These are phyloP conservation scores for Protosalanx chinensis DNA, from an alignment of 2,797 vertebrate genomes.

Conservation along the genomic window DNA sequence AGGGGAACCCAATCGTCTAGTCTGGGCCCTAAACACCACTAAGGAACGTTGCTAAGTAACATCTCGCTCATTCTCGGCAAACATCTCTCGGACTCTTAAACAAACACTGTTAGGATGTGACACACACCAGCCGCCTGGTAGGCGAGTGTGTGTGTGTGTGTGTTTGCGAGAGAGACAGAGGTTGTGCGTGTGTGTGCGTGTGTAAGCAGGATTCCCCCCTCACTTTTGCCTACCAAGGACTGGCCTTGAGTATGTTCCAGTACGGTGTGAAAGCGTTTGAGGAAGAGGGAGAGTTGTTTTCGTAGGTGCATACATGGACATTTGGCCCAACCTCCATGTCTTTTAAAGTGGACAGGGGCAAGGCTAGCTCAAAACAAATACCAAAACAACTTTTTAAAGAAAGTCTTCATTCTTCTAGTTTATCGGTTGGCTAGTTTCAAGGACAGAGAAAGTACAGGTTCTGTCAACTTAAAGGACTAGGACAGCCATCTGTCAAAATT, in stretches of 20 bases:
- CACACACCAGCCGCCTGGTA: conserved; percentile 38
- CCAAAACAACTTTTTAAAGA: neutral
- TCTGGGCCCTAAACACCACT: neutral
- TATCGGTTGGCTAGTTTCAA: neutral
- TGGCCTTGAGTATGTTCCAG: conserved; percentile 3
- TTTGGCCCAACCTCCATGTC: conserved; percentile 5
- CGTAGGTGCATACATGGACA: conserved; percentile 1
- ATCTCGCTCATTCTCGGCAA: conserved; percentile 26
- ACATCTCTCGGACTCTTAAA: conserved; percentile 31
- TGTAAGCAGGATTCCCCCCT: neutral
- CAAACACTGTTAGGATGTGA: conserved; percentile 47
- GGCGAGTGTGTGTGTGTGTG: conserved; percentile 14
- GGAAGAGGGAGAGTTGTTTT: conserved; percentile 8
- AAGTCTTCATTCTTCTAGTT: neutral
- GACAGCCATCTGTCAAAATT: too few species aligned
- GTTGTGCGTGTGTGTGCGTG: conserved; percentile 2
- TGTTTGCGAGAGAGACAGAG: neutral
- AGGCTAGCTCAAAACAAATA: too few species aligned
- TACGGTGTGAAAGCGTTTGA: neutral
- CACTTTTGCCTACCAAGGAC: neutral
- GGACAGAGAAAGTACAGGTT: neutral
- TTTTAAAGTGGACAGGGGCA: neutral
- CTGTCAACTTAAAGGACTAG: neutral
- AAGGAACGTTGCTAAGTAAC: conserved; percentile 21
- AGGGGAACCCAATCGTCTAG: conserved; percentile 12